Evolutionary conservation across 1,140 invertebrate species (phyloP).

Genomic region (Diachasmimorpha longicaudata): DNA sequence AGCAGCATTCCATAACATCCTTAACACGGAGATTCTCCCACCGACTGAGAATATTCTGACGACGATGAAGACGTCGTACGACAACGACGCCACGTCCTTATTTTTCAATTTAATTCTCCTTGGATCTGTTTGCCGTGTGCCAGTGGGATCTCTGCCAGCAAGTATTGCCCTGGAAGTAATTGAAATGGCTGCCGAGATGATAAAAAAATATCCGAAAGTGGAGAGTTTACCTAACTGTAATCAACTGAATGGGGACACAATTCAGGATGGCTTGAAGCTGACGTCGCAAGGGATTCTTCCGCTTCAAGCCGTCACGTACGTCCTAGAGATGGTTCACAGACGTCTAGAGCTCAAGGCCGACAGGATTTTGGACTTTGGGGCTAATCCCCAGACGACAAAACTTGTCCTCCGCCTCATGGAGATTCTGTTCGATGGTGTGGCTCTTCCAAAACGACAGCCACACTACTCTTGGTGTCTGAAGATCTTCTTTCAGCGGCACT

Average conservation of each 20-base stretch:
- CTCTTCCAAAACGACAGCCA: slow-evolving; percentile 17
- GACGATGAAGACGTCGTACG: slow-evolving; percentile 42
- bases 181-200: slow-evolving; percentile 51
- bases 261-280: slow-evolving; percentile 44
- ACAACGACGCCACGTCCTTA: slow-evolving; percentile 46
- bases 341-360: slow-evolving; percentile 48
- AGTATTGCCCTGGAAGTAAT: slow-evolving; percentile 46
- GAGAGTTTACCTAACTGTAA: slow-evolving; percentile 38
- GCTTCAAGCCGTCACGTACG: slow-evolving; percentile 53
- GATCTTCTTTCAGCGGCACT: slow-evolving; percentile 57
- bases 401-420: slow-evolving; percentile 50
- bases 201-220: slow-evolving; percentile 42
- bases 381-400: slow-evolving; percentile 44
- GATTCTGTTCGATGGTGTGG: slow-evolving; percentile 51
- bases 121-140: slow-evolving; percentile 54
- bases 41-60: slow-evolving; percentile 43
- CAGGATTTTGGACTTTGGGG: slow-evolving; percentile 47
- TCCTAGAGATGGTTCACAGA: slow-evolving; percentile 56
- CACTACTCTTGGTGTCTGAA: slow-evolving; percentile 56
- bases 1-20: slow-evolving; percentile 51
- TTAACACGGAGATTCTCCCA: slow-evolving; percentile 49
- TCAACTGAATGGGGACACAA: slow-evolving; percentile 51
- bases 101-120: slow-evolving; percentile 58
- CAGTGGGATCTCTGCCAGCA: slow-evolving; percentile 41
- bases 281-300: slow-evolving; percentile 48